phyloP scores from a whole-genome alignment of 2,888 invertebrate genomes.

The Poecilobothrus nobilitatus region DNA sequence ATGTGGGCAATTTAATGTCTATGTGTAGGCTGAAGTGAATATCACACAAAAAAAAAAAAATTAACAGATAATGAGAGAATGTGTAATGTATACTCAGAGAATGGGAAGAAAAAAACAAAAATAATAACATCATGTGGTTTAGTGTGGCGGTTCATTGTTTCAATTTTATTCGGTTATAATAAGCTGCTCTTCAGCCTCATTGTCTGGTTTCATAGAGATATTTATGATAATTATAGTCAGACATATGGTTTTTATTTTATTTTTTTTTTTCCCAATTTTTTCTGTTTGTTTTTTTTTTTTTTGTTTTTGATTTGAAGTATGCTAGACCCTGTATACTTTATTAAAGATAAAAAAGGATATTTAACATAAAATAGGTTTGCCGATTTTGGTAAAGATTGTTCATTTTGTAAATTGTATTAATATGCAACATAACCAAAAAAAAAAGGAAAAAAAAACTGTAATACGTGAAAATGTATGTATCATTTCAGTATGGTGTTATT shows the following conservation, averaged over 20 bases:
- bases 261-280: not conserved
- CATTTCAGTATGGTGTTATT: too few relatives aligned
- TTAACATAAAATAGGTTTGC: not conserved
- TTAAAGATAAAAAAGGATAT: not conserved
- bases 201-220: not conserved
- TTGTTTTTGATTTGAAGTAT: not conserved
- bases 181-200: not conserved
- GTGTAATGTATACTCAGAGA: too few relatives aligned
- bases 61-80: not conserved
- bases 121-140: too few relatives aligned
- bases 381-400: too few relatives aligned
- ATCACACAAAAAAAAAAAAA: not conserved
- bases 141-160: not conserved
- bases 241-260: not conserved
- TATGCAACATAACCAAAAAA: too few relatives aligned
- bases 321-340: too few relatives aligned
- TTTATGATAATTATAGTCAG: conserved; percentile 6
- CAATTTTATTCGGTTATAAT: not conserved
- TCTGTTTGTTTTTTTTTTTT: not conserved
- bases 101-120: too few relatives aligned
- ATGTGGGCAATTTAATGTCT: too few relatives aligned
- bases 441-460: too few relatives aligned
- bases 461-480: too few relatives aligned
- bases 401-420: too few relatives aligned
- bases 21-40: not conserved